Evolutionary conservation across 2,113 vertebrate genomes (phyloP).

Genomic region (Neogale vison): DNA sequence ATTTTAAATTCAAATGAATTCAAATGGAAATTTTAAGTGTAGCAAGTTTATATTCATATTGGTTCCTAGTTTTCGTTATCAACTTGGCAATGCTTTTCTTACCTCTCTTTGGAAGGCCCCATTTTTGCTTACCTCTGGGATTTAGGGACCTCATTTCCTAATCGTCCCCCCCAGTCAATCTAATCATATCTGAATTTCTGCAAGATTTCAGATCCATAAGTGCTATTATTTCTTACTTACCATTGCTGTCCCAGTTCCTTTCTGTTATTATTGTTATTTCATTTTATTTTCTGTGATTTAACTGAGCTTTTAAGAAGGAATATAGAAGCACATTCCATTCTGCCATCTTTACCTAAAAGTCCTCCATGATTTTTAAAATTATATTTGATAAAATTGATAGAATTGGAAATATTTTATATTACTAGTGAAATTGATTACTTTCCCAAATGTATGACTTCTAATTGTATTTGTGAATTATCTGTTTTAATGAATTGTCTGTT

Average conservation of each 20-base stretch:
- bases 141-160: background rate
- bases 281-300: background rate
- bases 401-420: background rate
- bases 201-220: background rate
- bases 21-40: background rate
- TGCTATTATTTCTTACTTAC: background rate
- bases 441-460: background rate
- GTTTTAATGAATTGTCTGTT: background rate
- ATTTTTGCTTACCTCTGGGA: background rate
- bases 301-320: background rate
- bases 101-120: background rate
- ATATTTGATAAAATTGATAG: background rate
- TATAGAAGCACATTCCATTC: background rate
- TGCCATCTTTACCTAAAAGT: background rate
- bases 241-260: background rate
- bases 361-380: background rate
- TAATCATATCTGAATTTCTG: background rate
- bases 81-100: background rate
- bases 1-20: background rate
- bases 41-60: background rate
- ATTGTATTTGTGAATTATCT: background rate
- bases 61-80: background rate
- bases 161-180: background rate
- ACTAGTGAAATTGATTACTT: background rate
- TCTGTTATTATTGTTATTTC: background rate